Evolutionary conservation across 2,113 vertebrate species (phyloP).

Genomic region (Probosciger aterrimus): DNA sequence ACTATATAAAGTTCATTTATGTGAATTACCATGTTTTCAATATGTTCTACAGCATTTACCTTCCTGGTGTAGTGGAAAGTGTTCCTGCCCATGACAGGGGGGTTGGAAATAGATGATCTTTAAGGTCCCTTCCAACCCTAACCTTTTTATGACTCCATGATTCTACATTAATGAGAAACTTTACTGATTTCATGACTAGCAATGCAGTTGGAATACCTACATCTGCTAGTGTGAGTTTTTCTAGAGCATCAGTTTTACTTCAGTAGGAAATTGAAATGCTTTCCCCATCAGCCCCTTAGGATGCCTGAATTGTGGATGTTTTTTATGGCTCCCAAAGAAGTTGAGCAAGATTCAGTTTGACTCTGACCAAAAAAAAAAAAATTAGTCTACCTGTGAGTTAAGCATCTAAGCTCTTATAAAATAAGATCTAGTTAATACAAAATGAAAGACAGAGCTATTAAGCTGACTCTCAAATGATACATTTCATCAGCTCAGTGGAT

Average conservation of each 20-base stretch:
- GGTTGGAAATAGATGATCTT: not conserved
- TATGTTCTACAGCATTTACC: not conserved
- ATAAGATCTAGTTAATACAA: not conserved
- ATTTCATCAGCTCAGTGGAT: not conserved
- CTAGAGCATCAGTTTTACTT: not conserved
- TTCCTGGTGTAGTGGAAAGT: not conserved
- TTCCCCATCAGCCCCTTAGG: not conserved
- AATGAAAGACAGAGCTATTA: not conserved
- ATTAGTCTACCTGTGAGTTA: not conserved
- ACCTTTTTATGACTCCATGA: not conserved
- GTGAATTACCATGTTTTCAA: not conserved
- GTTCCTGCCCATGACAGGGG: not conserved
- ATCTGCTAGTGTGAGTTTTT: not conserved
- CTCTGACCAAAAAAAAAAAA: not conserved
- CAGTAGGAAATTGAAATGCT: not conserved
- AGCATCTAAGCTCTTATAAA: not conserved
- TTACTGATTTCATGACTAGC: not conserved
- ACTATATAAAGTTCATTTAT: not conserved
- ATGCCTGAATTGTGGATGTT: rapidly evolving
- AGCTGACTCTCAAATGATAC: not conserved
- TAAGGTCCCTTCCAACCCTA: not conserved
- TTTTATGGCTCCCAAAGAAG: not conserved
- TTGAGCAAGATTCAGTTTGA: not conserved
- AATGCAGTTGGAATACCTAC: not conserved
- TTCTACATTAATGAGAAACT: not conserved